Base-by-base conservation (phyloP, 2,888 invertebrate species). In the Morpho achilles region DNA sequence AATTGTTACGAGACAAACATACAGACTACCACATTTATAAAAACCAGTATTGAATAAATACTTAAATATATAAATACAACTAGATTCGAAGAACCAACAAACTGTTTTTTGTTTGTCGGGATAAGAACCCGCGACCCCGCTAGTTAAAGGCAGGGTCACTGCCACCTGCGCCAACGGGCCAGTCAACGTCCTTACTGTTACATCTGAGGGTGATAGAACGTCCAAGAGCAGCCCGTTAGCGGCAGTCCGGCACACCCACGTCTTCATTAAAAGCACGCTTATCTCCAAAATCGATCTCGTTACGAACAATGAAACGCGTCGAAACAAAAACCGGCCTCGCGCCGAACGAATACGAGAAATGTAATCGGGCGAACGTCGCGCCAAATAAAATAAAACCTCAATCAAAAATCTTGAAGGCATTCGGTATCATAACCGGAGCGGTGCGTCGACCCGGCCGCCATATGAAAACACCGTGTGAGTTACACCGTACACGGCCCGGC, bases 371-470 rank as follows among this genome's bases (percentile, higher is more conserved):
- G 75, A 80, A 82, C 84, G 85, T 86, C 84, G 81, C 78, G 69
- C 79, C 80, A 82, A 87, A 85, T 84, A 83, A 85, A 88, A 86
- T 78, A 85, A 85, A 87, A 88, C 83, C 84, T 87, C 88, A 87
- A 89, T 89, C 88, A 88, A 89, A 87, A 86, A 85, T 85, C 78
- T 82, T 77, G 9, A 82, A 86, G 82, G 87, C 87, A 82, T 80
- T 82, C 81, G 79, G 82, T 82, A 86, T 89, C 84, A 87, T 87
- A 86, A 85, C 87, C 84, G 82, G 81, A 76, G 74, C 72, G 80
- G 87, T 78, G 80, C 88, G 86, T 83, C 86, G 86, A 87, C 88
- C 87, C 78, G 77, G 76, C 78, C 79, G 80, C 82, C 79, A 76
- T 76, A 82, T 71, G 82, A 80, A 76, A 76, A 80, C 82, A 78